phyloP scores from a whole-genome alignment of 2,888 invertebrate species.

The Rhopalosiphum nymphaeae region DNA sequence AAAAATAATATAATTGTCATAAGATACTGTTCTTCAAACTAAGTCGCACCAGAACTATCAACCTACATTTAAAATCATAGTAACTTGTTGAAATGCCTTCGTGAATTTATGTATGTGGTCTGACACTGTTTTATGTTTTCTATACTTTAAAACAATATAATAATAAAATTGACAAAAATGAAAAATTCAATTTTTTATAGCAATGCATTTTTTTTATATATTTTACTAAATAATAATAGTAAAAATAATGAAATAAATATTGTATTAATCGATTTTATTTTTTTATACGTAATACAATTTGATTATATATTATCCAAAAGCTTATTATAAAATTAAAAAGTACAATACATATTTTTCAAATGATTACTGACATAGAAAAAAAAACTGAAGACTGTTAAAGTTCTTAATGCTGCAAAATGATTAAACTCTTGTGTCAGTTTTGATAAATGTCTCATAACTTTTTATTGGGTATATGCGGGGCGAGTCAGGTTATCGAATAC shows the following conservation, averaged over 20 bases:
- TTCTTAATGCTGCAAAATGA: background rate
- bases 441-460: background rate
- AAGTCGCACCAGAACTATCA: background rate
- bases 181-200: background rate
- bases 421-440: background rate
- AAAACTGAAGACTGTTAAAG: background rate
- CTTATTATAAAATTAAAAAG: background rate
- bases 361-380: background rate
- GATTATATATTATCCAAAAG: background rate
- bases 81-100: background rate
- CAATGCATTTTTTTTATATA: background rate
- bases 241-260: background rate
- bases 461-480: background rate
- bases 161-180: background rate
- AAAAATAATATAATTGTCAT: background rate
- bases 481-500: background rate
- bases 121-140: background rate
- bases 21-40: background rate
- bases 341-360: background rate
- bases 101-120: background rate
- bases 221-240: background rate
- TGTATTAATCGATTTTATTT: background rate
- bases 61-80: background rate
- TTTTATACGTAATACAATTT: background rate
- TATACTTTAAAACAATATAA: background rate